phyloP scores from a whole-genome alignment of 2,888 invertebrate species.

The Salticus scenicus region DNA sequence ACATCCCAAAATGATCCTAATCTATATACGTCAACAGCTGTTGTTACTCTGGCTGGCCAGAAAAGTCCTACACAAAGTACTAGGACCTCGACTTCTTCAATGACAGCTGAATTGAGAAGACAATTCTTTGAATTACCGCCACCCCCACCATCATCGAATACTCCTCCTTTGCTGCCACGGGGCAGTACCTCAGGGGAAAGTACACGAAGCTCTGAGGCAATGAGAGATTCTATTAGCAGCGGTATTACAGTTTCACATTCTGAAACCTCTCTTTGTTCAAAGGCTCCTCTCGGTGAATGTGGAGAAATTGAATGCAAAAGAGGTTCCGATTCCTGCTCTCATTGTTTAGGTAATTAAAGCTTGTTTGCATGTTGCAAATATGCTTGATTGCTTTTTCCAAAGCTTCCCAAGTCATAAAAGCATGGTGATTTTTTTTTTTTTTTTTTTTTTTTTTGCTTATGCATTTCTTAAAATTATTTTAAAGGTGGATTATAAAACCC shows the following conservation, averaged over 20 bases:
- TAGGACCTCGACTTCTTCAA: slow-evolving; percentile 48
- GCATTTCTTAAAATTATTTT: no score
- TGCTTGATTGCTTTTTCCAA: background rate
- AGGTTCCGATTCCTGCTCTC: slow-evolving; percentile 22
- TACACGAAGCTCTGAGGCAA: slow-evolving; percentile 8
- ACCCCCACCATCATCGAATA: background rate
- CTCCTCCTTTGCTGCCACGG: slow-evolving; percentile 21
- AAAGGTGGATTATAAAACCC: no score
- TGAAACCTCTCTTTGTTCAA: background rate
- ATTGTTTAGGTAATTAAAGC: slow-evolving; percentile 5
- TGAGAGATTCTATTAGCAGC: slow-evolving; percentile 14
- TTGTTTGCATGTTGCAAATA: background rate
- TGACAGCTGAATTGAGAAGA: slow-evolving; percentile 56
- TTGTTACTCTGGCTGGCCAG: slow-evolving; percentile 55
- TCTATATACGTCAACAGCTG: slow-evolving; percentile 59
- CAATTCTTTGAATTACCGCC: slow-evolving; percentile 67
- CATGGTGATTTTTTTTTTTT: background rate
- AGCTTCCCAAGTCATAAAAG: background rate
- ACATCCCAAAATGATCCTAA: slow-evolving; percentile 42
- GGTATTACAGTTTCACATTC: background rate
- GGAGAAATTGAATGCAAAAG: slow-evolving; percentile 2
- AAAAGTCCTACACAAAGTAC: slow-evolving; percentile 36
- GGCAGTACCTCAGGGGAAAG: background rate
- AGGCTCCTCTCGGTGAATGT: background rate
- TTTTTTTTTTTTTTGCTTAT: background rate